phyloP scores from a whole-genome alignment of 2,888 invertebrate genomes.

The Sphinx pinastri region DNA sequence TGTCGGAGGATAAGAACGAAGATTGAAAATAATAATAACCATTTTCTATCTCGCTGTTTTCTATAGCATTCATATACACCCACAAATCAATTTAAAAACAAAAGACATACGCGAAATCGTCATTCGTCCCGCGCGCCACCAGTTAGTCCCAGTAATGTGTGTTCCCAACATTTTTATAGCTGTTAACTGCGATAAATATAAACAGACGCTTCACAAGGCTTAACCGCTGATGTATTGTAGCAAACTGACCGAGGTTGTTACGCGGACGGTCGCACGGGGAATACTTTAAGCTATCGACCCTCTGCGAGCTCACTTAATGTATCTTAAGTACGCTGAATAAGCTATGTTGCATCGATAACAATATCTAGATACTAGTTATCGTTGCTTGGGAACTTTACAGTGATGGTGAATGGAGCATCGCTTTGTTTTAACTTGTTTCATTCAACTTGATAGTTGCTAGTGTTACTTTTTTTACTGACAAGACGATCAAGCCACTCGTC shows the following conservation, averaged over 20 bases:
- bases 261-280: slow-evolving; percentile 7
- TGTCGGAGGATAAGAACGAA: no score
- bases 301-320: background rate
- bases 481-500: background rate
- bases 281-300: slow-evolving; percentile 18
- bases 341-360: background rate
- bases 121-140: slow-evolving; percentile 67
- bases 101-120: slow-evolving; percentile 37
- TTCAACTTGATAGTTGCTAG: background rate
- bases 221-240: slow-evolving; percentile 55
- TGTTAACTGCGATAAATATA: slow-evolving; percentile 67
- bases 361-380: background rate
- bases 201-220: slow-evolving; percentile 49
- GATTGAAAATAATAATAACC: no score
- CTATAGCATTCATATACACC: background rate
- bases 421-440: no score
- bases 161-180: slow-evolving; percentile 72
- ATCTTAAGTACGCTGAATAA: slow-evolving; percentile 9
- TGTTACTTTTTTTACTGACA: background rate
- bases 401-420: no score
- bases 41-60: no score
- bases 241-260: slow-evolving; percentile 46
- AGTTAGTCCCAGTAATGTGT: slow-evolving; percentile 72
- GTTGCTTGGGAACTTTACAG: background rate
- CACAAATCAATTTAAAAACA: slow-evolving; percentile 6